These are phyloP conservation scores for Papilio glaucus DNA, from an alignment of 1,140 invertebrate genomes.

Conservation along the genomic window DNA sequence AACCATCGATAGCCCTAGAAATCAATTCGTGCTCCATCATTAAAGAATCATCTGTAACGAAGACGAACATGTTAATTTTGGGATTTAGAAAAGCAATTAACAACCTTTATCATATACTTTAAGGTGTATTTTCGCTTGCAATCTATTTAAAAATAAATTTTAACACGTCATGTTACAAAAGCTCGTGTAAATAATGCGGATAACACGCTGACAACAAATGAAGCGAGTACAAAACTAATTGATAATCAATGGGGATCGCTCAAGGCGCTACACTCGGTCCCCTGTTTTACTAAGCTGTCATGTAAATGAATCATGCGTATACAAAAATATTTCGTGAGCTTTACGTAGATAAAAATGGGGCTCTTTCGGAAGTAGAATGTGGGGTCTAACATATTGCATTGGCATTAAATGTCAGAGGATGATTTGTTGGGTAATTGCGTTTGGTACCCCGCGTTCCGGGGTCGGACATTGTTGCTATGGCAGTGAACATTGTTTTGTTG, in stretches of 20 bases:
- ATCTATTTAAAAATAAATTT: constrained; percentile 54
- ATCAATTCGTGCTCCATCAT: constrained; percentile 74
- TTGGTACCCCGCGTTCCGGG: constrained; percentile 66
- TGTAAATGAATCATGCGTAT: constrained; percentile 72
- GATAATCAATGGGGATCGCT: constrained; percentile 78
- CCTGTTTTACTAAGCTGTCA: constrained; percentile 64
- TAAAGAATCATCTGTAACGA: constrained; percentile 79
- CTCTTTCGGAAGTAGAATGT: constrained; percentile 59
- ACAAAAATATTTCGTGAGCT: constrained; percentile 59
- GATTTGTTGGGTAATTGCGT: constrained; percentile 82
- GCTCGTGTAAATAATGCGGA: constrained; percentile 78
- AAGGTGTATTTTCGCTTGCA: constrained; percentile 51
- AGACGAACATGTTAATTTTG: constrained; percentile 76
- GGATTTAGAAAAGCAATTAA: constrained; percentile 43
- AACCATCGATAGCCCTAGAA: constrained; percentile 70
- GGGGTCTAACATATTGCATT: constrained; percentile 79
- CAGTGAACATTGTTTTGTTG: constrained; percentile 67
- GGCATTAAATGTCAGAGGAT: constrained; percentile 81
- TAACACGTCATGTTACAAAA: constrained; percentile 73
- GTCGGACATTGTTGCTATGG: constrained; percentile 67
- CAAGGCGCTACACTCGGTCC: constrained; percentile 64
- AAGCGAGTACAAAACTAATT: constrained; percentile 80
- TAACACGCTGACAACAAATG: constrained; percentile 76
- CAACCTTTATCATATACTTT: constrained; percentile 44
- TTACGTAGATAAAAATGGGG: constrained; percentile 62